Evolutionary conservation across 2,888 invertebrate species (phyloP).

Genomic region (Tipula vernalis): DNA sequence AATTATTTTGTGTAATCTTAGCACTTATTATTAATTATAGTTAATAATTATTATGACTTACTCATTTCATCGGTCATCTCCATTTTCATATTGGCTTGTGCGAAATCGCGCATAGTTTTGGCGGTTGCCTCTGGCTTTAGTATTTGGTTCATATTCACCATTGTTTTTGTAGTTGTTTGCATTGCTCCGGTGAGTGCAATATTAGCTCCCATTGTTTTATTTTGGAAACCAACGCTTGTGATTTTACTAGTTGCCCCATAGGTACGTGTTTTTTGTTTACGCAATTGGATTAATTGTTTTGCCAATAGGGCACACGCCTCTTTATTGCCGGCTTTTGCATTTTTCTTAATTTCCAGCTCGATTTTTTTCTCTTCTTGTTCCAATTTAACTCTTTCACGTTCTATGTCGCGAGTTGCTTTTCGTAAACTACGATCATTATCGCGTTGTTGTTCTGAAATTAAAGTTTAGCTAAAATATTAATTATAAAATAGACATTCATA

Average conservation of each 20-base stretch:
- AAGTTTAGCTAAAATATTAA: background rate
- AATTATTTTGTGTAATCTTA: background rate
- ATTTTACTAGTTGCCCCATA: conserved; percentile 71
- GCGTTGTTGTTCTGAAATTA: conserved; percentile 61
- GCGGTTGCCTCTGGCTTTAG: conserved; percentile 78
- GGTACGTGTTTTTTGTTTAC: conserved; percentile 77
- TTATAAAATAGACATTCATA: background rate
- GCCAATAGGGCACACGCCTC: conserved; percentile 73
- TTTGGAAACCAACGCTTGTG: conserved; percentile 65
- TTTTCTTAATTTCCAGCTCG: conserved; percentile 78
- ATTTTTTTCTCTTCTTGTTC: conserved; percentile 85
- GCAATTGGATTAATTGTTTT: conserved; percentile 74
- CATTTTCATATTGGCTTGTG: conserved; percentile 74
- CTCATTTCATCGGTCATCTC: conserved; percentile 95
- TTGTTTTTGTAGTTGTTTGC: conserved; percentile 78
- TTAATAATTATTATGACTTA: conserved; percentile 35
- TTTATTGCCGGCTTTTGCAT: conserved; percentile 77
- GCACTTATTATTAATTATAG: background rate
- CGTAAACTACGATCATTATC: conserved; percentile 69
- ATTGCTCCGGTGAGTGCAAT: conserved; percentile 76
- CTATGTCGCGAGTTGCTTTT: conserved; percentile 71
- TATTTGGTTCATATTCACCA: conserved; percentile 76
- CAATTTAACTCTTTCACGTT: conserved; percentile 64
- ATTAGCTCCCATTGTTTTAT: conserved; percentile 84
- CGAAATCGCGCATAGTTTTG: conserved; percentile 71